Evolutionary conservation across 2,888 invertebrate genomes (phyloP).

Genomic region (Tridacna gigas): DNA sequence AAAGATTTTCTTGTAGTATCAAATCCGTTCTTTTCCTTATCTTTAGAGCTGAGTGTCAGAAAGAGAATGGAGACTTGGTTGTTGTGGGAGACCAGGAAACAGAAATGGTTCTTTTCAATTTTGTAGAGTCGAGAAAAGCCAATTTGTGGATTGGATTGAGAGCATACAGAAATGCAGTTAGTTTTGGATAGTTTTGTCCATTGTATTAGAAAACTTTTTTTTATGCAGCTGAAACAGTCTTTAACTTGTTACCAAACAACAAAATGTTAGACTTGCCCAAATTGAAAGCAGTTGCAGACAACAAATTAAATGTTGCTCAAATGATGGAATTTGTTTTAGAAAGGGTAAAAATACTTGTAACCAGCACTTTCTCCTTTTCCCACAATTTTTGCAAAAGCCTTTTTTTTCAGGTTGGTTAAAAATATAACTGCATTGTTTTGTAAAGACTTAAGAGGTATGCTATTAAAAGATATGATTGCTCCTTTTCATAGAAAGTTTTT

Average conservation of each 20-base stretch:
- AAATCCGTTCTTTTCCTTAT: no score
- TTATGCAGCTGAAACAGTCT: no score
- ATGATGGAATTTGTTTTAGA: not conserved
- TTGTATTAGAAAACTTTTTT: no score
- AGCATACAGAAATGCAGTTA: slow-evolving; percentile 28
- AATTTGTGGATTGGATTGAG: slow-evolving; percentile 60
- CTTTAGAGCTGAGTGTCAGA: slow-evolving; percentile 61
- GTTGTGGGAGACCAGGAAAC: slow-evolving; percentile 32
- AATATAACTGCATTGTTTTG: no score
- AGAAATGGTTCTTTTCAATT: slow-evolving; percentile 36
- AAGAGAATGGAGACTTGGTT: slow-evolving; percentile 56
- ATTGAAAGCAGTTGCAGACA: no score
- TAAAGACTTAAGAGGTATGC: no score
- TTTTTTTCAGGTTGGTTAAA: no score
- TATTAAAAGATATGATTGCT: no score
- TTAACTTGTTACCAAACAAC: not conserved
- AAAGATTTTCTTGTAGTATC: no score
- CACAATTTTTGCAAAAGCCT: not conserved
- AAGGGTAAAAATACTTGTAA: not conserved
- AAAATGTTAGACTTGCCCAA: no score
- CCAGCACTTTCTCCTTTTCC: not conserved
- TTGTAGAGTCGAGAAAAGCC: slow-evolving; percentile 51
- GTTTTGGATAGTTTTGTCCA: not conserved
- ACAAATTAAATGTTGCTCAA: no score
- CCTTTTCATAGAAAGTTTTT: no score